phyloP scores from a whole-genome alignment of 1,140 invertebrate genomes.

The Aphelenchoides besseyi region DNA sequence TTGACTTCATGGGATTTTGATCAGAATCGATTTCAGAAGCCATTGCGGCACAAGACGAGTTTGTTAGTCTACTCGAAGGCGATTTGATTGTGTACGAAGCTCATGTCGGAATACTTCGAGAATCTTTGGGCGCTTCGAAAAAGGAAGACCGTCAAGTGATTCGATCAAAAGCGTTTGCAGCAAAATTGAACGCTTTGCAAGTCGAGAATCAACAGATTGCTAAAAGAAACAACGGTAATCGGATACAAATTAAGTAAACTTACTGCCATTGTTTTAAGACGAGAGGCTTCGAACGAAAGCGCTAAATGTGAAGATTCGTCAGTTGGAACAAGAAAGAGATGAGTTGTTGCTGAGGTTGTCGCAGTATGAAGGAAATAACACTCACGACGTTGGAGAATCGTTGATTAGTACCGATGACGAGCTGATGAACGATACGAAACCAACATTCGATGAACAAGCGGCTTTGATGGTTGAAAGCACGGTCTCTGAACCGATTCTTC shows the following conservation, averaged over 20 bases:
- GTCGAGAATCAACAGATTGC: conserved; percentile 57
- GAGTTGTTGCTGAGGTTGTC: conserved; percentile 31
- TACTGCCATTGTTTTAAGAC: conserved; percentile 31
- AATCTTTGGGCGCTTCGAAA: conserved; percentile 54
- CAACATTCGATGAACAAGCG: conserved; percentile 10
- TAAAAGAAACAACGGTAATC: conserved; percentile 54
- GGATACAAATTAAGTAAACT: background rate
- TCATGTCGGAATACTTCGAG: conserved; percentile 57
- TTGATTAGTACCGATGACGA: conserved; percentile 2
- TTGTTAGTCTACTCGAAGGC: conserved; percentile 54
- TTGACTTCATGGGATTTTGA: conserved; percentile 12
- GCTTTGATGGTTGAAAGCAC: conserved; percentile 15
- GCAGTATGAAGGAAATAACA: conserved; percentile 32
- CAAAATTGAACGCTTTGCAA: conserved; percentile 58
- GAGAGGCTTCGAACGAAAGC: conserved; percentile 44
- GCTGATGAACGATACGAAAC: background rate
- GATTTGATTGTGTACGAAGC: conserved; percentile 60
- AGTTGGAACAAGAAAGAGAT: conserved; percentile 46
- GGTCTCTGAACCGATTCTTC: background rate
- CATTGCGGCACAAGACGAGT: conserved; percentile 56
- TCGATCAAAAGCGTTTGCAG: conserved; percentile 56
- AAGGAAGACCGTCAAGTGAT: conserved; percentile 52
- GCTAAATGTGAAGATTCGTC: conserved; percentile 41
- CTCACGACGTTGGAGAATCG: conserved; percentile 3
- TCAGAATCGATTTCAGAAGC: conserved; percentile 51